Base-by-base conservation (phyloP, 1,140 invertebrate genomes). In the Conus ventricosus region DNA sequence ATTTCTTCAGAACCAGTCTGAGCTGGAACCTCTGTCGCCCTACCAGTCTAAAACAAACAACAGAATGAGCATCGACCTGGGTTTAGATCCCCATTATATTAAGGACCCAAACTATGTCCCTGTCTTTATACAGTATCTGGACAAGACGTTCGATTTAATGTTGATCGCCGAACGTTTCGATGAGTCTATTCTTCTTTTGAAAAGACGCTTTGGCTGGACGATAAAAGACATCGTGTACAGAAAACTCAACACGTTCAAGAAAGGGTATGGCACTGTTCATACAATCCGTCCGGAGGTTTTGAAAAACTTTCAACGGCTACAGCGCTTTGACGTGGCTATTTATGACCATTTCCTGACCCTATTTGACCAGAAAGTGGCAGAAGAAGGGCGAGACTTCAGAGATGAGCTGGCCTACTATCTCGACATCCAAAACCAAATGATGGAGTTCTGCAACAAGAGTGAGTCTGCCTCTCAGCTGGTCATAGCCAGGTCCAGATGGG, bases 161-260 rank as follows among this genome's bases (percentile, higher is more conserved):
- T 93, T 96, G 94, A 94, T 96, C 17, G 92, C 95, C 0, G 96
- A 96, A 90, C 93, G 95, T 88, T 95, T 96, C 91, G 95, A 96
- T 84, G 96, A 96, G 89, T 96, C 96, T 3, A 89, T 96, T 63
- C 92, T 96, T 78, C 91, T 96, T 2, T 90, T 96, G 80, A 93
- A 92, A 81, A 91, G 96, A 87, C 86, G 95, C 5, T 93, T 96
- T 39, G 95, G 95, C 80, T 96, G 96, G 96, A 91, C 95, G 11
- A 88, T 95, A 13, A 93, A 95, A 67, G 94, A 96, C 86, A 93
- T 96, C 7, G 84, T 95, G 0, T 92, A 92, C 86, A 80, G 91
- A 2, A 67, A 88, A 17, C 89, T 87, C 13, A 76, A 85, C 17
- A 1, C 17, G 11, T 84, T 88, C 53, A 78, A 80, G 27, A 25